Evolutionary conservation across 2,797 vertebrate species (phyloP), one percentile per base, ranked within the genome.

Genomic region (Fringilla coelebs): DNA sequence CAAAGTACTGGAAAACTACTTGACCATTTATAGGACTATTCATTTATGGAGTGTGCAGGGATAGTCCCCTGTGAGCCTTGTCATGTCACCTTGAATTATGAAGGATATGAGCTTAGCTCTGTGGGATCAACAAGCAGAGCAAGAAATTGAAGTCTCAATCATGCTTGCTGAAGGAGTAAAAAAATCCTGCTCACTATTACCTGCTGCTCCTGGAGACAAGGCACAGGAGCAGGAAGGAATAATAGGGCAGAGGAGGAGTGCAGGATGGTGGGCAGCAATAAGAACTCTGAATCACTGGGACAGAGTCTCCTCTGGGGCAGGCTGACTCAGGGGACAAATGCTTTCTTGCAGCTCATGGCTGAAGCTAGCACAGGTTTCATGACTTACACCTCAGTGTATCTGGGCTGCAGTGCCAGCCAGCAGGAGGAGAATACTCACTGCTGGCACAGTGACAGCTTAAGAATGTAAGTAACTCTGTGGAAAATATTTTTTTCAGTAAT

Each of bases 61-160:
- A 25, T 45, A 86, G 73, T 81, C 73, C 70, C 65, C 34, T 57
- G 66, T 61, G 17, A 80, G 18, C 68, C 38, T 74, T 83, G 75
- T 80, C 83, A 89, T 1, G 1, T 93, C 34, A 3, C 41, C 66
- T 86, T 80, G 62, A 80, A 94, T 96, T 91, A 91, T 88, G 88
- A 95, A 81, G 66, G 41, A 78, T 88, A 91, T 83, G 88, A 94
- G 76, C 43, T 91, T 65, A 93, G 62, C 54, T 84, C 76, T 2
- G 2, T 48, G 58, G 76, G 90, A 94, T 86, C 92, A 96, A 82
- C 52, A 94, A 83, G 48, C 73, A 84, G 49, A 45, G 72, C 65
- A 95, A 94, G 78, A 95, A 95, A 95, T 72, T 58, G 65, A 84
- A 90, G 73, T 75, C 73, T 91, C 73, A 90, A 19, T 90, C 92